These are phyloP conservation scores for Holacanthus passer DNA, from an alignment of 2,113 vertebrate species.

Conservation along the genomic window DNA sequence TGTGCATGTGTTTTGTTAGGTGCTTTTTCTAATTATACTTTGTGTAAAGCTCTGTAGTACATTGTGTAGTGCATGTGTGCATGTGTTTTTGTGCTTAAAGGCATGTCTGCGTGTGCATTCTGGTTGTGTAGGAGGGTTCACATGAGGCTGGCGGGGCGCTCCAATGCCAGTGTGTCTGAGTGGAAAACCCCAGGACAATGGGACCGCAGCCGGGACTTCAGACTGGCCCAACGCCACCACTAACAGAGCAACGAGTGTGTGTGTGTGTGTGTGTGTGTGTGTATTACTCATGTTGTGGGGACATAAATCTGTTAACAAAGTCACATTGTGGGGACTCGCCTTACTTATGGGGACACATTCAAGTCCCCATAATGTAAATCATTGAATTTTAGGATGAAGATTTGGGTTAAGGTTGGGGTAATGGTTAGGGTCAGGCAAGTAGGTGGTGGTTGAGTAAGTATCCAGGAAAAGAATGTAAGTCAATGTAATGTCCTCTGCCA, in stretches of 20 bases:
- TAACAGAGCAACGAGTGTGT: slow-evolving; percentile 48
- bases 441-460: no score
- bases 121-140: slow-evolving; percentile 59
- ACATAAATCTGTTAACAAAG: no score
- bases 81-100: slow-evolving; percentile 34
- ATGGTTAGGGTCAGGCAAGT: no score
- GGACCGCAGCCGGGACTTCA: slow-evolving; percentile 56
- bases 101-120: slow-evolving; percentile 37
- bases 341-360: no score
- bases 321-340: no score
- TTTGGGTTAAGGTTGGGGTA: no score
- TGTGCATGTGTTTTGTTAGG: slow-evolving; percentile 74
- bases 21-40: slow-evolving; percentile 74
- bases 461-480: no score
- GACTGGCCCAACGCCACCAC: slow-evolving; percentile 64
- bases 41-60: slow-evolving; percentile 56
- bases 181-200: slow-evolving; percentile 77
- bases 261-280: slow-evolving; percentile 7
- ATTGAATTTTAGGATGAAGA: no score
- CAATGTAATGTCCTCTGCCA: no score
- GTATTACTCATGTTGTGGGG: no score
- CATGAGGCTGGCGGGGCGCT: slow-evolving; percentile 61
- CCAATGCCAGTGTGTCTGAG: slow-evolving; percentile 73
- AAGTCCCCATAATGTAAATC: no score
- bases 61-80: slow-evolving; percentile 48